These are phyloP conservation scores for Cataglyphis cursor DNA, from an alignment of 2,888 invertebrate genomes.

Conservation along the genomic window DNA sequence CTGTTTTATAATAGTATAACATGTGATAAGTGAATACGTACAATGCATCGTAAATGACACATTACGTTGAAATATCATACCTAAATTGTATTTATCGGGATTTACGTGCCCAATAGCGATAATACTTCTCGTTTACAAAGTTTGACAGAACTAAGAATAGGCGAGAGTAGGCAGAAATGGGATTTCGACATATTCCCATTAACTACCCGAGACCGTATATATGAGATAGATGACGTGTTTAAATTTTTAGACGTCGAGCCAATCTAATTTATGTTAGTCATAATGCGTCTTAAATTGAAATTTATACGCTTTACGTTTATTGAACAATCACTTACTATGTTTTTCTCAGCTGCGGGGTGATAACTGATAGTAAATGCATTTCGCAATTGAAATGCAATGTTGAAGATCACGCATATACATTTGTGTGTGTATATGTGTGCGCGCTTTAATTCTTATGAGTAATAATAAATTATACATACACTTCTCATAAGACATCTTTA, in stretches of 20 bases:
- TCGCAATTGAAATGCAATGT: background rate
- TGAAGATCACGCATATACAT: background rate
- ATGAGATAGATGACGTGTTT: slow-evolving; percentile 37
- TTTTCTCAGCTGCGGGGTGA: slow-evolving; percentile 1
- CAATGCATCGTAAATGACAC: background rate
- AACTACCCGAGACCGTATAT: slow-evolving; percentile 21
- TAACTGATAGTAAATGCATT: slow-evolving; percentile 7
- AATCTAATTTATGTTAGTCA: slow-evolving; percentile 10
- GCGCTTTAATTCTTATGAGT: background rate
- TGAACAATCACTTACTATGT: background rate
- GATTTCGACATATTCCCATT: slow-evolving; percentile 51
- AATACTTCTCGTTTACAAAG: background rate
- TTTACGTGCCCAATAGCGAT: background rate
- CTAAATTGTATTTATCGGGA: background rate
- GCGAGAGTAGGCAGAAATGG: slow-evolving; percentile 42
- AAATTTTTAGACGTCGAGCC: slow-evolving; percentile 14
- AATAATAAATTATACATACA: background rate
- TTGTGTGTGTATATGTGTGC: too few species aligned
- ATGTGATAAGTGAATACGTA: background rate
- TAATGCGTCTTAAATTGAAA: slow-evolving; percentile 43
- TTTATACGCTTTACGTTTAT: slow-evolving; percentile 26
- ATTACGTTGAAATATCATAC: background rate
- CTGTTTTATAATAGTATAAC: background rate
- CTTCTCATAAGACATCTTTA: background rate
- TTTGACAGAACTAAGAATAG: slow-evolving; percentile 21